Evolutionary conservation across 1,140 invertebrate genomes (phyloP), one percentile per base, ranked within the genome.

Genomic region (Drosophila setifemur): DNA sequence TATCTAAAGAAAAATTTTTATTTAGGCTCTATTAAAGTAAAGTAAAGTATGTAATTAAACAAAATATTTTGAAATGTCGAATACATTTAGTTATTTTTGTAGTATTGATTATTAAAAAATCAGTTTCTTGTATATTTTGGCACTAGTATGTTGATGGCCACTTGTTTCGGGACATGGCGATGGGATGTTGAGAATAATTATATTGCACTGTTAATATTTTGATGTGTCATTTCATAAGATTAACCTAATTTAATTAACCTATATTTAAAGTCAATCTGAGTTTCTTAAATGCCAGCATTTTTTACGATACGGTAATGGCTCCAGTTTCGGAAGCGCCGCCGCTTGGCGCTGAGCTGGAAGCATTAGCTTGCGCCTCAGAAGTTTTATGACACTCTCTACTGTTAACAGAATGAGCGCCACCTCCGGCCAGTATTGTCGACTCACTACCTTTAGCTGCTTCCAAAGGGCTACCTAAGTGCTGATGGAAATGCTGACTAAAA

Each of bases 281-380:
- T 44, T 14, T 37, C 8, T 37, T 12, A 37, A 8, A 37, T 7
- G 8, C 11, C 8, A 14, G 12, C 23, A 44, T 9, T 44, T n/a
- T 14, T 78, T 90, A 90, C 49, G 89, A 90, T 26, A 90, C 89
- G 45, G 83, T 90, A 12, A 90, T 90, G 3, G 85, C 89, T 35
- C 77, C 81, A 43, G 70, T 78, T 58, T 90, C 89, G 19, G 73
- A 54, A 48, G 85, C 55, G 35, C 54, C 67, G n/a, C 70, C 58
- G 44, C 33, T 18, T 8, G 61, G 58, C n/a, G n/a, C n/a, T 2
- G 54, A 4, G 9, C 35, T 37, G 28, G 57, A 61, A 43, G 48
- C 33, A n/a, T 67, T 49, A 3, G 70, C 9, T 37, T 64, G 39
- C 14, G 52, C 25, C 37, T 81, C 78, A 11, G 63, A 49, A 18